phyloP scores from a whole-genome alignment of 2,113 vertebrate species.

The Pseudois nayaur region DNA sequence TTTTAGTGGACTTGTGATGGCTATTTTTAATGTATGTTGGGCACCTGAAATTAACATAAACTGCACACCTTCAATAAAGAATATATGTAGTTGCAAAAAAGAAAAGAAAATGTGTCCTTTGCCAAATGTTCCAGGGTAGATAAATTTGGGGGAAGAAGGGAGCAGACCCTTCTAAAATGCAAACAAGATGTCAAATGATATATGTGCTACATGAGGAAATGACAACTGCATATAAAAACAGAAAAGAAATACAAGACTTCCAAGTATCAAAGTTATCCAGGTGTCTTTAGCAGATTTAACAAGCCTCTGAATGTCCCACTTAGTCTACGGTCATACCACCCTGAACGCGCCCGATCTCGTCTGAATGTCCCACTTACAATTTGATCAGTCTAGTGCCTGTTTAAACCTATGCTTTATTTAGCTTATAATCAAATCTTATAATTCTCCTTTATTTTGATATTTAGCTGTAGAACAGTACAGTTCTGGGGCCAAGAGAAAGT shows the following conservation, averaged over 20 bases:
- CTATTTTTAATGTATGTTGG: not conserved
- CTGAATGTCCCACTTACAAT: not conserved
- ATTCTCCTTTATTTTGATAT: not conserved
- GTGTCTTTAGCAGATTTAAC: not conserved
- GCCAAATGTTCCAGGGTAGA: not conserved
- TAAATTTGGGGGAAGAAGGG: not conserved
- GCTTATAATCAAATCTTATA: not conserved
- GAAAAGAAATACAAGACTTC: not conserved
- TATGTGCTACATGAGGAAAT: not conserved
- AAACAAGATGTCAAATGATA: not conserved
- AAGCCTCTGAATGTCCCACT: constrained; percentile 1
- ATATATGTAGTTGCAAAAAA: not conserved
- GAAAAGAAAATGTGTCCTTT: not conserved
- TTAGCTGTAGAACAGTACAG: not conserved
- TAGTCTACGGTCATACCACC: too few relatives aligned
- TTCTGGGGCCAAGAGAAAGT: not conserved
- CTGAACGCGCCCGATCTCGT: not conserved
- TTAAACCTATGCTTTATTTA: constrained; percentile 22
- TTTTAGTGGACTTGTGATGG: not conserved
- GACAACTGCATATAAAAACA: not conserved
- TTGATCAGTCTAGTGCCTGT: not conserved
- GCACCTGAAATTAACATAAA: not conserved
- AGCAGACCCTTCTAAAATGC: not conserved
- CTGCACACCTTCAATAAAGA: not conserved
- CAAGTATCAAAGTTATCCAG: not conserved